A percentile compares a stretch with the other conserved stretches of the same genome.
phyloP scores from a whole-genome alignment of 2,113 vertebrate species.

The Casuarius casuarius region DNA sequence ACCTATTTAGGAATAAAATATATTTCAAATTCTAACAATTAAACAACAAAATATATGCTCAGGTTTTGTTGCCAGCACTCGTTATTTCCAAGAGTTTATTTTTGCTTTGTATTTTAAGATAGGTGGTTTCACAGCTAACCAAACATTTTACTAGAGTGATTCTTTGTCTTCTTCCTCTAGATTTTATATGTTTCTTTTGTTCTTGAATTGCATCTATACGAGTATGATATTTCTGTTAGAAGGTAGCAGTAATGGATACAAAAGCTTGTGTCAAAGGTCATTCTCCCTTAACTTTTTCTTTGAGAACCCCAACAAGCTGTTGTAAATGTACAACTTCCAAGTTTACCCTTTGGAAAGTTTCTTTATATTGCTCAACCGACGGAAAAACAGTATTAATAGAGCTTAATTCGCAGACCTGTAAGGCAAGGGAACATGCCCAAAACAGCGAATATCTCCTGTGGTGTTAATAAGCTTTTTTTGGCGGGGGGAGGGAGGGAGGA shows the following conservation, averaged over 20 bases:
- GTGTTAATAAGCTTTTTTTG: not conserved
- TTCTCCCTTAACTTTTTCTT: constrained; percentile 40
- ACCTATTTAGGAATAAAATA: not conserved
- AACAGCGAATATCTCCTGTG: not conserved
- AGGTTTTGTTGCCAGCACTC: not conserved
- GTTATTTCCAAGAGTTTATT: not conserved
- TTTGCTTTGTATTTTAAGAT: not conserved
- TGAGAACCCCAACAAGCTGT: constrained; percentile 38
- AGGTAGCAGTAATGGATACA: constrained; percentile 33
- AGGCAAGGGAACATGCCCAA: not conserved
- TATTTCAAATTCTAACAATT: not conserved
- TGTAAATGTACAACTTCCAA: constrained; percentile 28
- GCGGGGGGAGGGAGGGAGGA: too few relatives aligned
- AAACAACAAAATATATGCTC: not conserved
- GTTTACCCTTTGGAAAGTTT: constrained; percentile 51
- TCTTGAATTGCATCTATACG: constrained; percentile 57
- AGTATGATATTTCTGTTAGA: constrained; percentile 73
- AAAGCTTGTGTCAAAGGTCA: constrained; percentile 18
- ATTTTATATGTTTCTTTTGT: constrained; percentile 44
- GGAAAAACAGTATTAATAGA: not conserved
- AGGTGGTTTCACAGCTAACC: not conserved
- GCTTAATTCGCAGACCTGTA: not conserved
- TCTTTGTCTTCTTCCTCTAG: constrained; percentile 64
- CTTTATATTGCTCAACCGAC: constrained; percentile 53
- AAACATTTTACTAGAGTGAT: not conserved